phyloP scores from a whole-genome alignment of 2,797 vertebrate species.

The Phyllotis vaccarum region DNA sequence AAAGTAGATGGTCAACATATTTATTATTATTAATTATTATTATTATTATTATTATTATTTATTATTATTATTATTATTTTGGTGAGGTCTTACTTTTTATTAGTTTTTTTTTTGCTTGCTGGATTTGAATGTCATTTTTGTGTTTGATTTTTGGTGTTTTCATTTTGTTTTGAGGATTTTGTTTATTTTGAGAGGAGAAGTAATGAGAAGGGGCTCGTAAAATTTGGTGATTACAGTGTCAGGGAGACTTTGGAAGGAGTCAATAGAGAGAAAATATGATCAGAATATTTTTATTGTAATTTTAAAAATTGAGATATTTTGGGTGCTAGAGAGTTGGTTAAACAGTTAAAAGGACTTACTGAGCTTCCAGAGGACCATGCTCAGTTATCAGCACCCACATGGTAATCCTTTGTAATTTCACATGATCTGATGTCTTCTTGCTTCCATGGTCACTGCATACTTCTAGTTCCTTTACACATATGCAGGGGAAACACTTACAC shows the following conservation, averaged over 20 bases:
- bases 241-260: background rate
- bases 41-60: too few relatives aligned
- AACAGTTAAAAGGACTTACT: background rate
- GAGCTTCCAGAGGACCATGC: background rate
- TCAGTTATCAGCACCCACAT: background rate
- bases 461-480: background rate
- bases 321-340: background rate
- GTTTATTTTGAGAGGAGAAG: background rate
- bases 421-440: background rate
- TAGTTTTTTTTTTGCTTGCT: background rate
- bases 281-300: background rate
- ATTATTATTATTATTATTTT: too few relatives aligned
- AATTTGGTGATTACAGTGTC: fast-evolving
- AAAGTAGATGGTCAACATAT: background rate
- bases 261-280: background rate
- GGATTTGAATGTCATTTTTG: background rate
- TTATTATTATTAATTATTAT: too few relatives aligned
- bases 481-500: background rate
- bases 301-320: background rate
- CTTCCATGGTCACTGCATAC: background rate
- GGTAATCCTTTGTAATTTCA: background rate
- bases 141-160: background rate
- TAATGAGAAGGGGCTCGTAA: background rate
- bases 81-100: fast-evolving
- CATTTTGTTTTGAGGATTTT: background rate